Base-by-base conservation (phyloP, 2,113 vertebrate species). In the Ia io region DNA sequence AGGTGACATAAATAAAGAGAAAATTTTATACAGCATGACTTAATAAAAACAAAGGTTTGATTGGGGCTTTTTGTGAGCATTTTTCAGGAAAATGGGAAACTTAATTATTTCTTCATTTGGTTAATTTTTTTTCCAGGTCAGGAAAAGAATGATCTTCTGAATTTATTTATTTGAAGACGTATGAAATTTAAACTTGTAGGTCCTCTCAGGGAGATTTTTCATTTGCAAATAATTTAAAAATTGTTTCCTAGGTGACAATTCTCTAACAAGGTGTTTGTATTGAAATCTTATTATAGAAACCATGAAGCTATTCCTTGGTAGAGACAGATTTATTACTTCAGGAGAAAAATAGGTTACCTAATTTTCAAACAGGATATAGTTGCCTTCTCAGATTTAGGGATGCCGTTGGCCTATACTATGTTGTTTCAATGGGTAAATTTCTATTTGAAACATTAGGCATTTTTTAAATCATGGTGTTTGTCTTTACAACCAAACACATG, bases 211-310 rank as follows among this genome's bases (percentile, higher is more conserved):
- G 20, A 93, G 37, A 84, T 56, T 78, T 97, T 91, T 22, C 44
- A 79, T 44, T 89, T 91, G 80, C 23, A 89, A 89, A 93, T 79
- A 93, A 86, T 84, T 79, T 94, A 86, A 90, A 92, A 51, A 82
- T 74, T 90, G 69, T 97, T 95, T 95, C 74, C 49, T 85, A 95
- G 89, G 91, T 95, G 67, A 80, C 25, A 94, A 28, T 88, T 95
- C 73, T 87, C 90, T 37, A 88, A 59, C 2, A 74, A 32, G 10
- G 63, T 71, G 6, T 80, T 85, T 12, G 32, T 56, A 16, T 70
- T 92, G 85, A 89, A 88, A 83, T 1, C 35, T 93, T 94, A 84
- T 90, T 92, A 85, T 70, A 84, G 82, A 84, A 95, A 90, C 47
- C 35, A 78, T 85, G 44, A 84, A 91, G 32, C 37, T 65, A 84